These are phyloP conservation scores for Agapetus fuscipes DNA, from an alignment of 2,888 invertebrate species.

Conservation along the genomic window DNA sequence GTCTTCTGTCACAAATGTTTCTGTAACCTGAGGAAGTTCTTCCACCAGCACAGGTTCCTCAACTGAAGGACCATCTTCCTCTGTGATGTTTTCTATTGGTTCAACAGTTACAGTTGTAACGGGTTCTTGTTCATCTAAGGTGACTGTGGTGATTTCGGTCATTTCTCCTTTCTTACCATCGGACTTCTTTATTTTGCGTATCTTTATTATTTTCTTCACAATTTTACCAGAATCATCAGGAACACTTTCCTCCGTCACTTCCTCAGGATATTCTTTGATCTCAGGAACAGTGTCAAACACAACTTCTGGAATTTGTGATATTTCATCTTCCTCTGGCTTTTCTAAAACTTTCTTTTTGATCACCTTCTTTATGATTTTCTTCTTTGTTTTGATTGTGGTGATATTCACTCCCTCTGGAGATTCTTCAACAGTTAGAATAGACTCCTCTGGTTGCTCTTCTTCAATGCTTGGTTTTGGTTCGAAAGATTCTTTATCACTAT, in stretches of 20 bases:
- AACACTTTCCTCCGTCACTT: constrained; percentile 27
- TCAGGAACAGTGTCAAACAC: constrained; percentile 28
- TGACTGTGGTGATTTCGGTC: constrained; percentile 32
- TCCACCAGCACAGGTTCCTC: constrained; percentile 20
- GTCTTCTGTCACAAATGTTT: constrained; percentile 18
- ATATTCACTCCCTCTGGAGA: constrained; percentile 26
- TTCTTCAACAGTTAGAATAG: constrained; percentile 6
- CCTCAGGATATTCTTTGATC: constrained; percentile 31
- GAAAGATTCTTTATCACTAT: constrained; percentile 15
- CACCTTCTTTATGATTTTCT: constrained; percentile 31
- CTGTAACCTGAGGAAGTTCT: constrained; percentile 27
- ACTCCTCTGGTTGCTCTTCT: constrained; percentile 8
- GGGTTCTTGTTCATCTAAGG: constrained; percentile 28
- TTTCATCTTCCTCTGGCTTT: constrained; percentile 32
- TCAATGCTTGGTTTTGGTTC: too few species aligned
- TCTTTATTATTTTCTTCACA: constrained; percentile 23
- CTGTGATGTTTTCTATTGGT: constrained; percentile 31
- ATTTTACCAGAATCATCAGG: constrained; percentile 26
- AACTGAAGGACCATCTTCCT: constrained; percentile 15
- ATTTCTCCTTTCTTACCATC: constrained; percentile 25
- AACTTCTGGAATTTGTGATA: constrained; percentile 31
- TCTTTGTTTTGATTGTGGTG: constrained; percentile 28
- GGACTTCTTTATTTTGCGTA: constrained; percentile 28
- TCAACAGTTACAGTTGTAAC: constrained; percentile 24
- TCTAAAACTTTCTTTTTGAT: constrained; percentile 38